Evolutionary conservation across 2,113 vertebrate genomes (phyloP), one percentile per base, ranked within the genome.

Genomic region (Zosterops borbonicus): DNA sequence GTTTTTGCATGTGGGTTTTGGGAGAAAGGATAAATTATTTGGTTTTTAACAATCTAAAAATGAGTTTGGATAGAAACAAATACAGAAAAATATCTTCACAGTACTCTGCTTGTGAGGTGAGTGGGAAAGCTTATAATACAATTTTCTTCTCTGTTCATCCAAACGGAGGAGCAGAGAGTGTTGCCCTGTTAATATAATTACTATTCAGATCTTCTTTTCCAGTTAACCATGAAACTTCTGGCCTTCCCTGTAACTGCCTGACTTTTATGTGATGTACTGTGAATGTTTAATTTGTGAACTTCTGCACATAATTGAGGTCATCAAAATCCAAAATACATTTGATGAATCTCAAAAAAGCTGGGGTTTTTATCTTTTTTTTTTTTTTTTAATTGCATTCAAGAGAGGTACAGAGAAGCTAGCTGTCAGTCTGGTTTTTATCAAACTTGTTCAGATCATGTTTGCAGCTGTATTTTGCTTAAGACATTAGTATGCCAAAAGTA

Each of bases 401-500:
- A 59, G 56, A 79, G 14, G 10, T 59, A 90, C 62, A 89, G 42
- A 68, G 60, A 94, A 93, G 27, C 41, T 90, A 52, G 46, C 49
- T 90, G 84, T 79, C 81, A 92, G 29, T 56, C 27, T 70, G 65
- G 65, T 41, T 91, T 96, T 94, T 74, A 84, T 93, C 86, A 86
- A 67, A 56, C 42, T 90, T 90, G 69, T 80, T 96, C 83, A 91
- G 59, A 80, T 94, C 78, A 76, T 39, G 29, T 58, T 77, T 69
- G 73, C n/a, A 89, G 28, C 92, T 95, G 71, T 44, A 62, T 89
- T 95, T 97, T 69, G 44, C 49, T 87, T 86, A 90, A 95, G 47
- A 91, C 25, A 94, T 95, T 83, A 94, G 82, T 89, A 92, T 83
- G 64, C 53, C 89, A 93, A 92, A 96, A 97, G 59, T 83, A 87